Evolutionary conservation across 1,140 invertebrate species (phyloP).

Genomic region (Habropoda laboriosa): DNA sequence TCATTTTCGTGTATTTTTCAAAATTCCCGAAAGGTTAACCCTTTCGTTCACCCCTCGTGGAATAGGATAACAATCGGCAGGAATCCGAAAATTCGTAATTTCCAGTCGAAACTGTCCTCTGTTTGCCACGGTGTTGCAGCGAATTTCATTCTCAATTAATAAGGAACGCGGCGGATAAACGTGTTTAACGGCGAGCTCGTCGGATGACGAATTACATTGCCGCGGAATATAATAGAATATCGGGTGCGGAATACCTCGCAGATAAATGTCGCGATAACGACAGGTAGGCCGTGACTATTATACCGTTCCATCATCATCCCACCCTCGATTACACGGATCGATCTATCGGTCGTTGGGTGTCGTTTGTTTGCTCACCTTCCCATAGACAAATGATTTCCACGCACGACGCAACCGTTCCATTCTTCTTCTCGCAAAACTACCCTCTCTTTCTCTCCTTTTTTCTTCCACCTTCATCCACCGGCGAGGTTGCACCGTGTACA

Average conservation of each 20-base stretch:
- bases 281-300: constrained; percentile 62
- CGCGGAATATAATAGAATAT: constrained; percentile 68
- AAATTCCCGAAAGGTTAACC: too few relatives aligned
- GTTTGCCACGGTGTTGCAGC: too few relatives aligned
- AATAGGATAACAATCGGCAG: too few relatives aligned
- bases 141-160: constrained; percentile 22
- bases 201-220: constrained; percentile 64
- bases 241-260: constrained; percentile 57
- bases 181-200: constrained; percentile 26
- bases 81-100: not conserved
- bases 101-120: too few relatives aligned
- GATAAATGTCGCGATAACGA: constrained; percentile 72
- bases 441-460: not conserved
- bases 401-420: constrained; percentile 59
- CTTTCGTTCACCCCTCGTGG: too few relatives aligned
- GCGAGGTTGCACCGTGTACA: too few relatives aligned
- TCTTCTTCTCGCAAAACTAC: not conserved
- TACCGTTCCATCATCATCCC: constrained; percentile 70
- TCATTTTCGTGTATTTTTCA: too few relatives aligned
- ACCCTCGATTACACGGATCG: constrained; percentile 72
- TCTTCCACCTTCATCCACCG: not conserved
- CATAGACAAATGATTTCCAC: constrained; percentile 58
- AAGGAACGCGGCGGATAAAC: constrained; percentile 12
- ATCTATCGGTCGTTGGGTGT: constrained; percentile 66
- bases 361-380: constrained; percentile 54